Conservation (phyloP, 2,888 invertebrate genomes). For the Sarcophaga carnaria region DNA sequence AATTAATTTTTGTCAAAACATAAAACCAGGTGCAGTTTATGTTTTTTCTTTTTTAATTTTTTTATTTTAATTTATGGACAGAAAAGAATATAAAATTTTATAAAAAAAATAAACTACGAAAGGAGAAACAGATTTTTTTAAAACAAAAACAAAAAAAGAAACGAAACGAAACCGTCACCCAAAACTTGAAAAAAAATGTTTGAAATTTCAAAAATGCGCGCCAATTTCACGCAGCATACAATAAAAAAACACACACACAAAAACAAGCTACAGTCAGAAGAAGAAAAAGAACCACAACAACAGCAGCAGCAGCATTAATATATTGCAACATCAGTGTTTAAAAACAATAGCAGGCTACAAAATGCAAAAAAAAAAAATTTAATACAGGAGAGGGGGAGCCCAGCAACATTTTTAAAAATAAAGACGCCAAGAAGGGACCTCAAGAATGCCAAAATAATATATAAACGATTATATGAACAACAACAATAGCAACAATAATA, state of each 20-base stretch:
- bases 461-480: slow-evolving; percentile 57
- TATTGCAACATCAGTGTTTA: slow-evolving; percentile 20
- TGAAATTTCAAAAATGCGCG: slow-evolving; percentile 75
- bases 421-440: slow-evolving; percentile 67
- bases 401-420: slow-evolving; percentile 65
- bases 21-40: slow-evolving; percentile 66
- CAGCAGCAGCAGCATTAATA: slow-evolving; percentile 2
- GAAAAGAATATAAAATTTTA: slow-evolving; percentile 6
- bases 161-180: slow-evolving; percentile 34
- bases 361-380: slow-evolving; percentile 14
- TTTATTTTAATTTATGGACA: slow-evolving; percentile 23
- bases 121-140: slow-evolving; percentile 9
- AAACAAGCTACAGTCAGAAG: slow-evolving; percentile 25
- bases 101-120: not conserved
- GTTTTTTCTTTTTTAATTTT: slow-evolving; percentile 14
- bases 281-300: not conserved
- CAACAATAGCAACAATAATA: slow-evolving; percentile 31
- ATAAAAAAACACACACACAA: slow-evolving; percentile 48
- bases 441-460: slow-evolving; percentile 67
- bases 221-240: slow-evolving; percentile 74
- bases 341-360: not conserved
- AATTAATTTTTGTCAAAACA: slow-evolving; percentile 30
- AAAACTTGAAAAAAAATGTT: slow-evolving; percentile 54
- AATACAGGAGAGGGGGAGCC: slow-evolving; percentile 41
- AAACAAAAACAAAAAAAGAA: slow-evolving; percentile 26